Evolutionary conservation across 64 coral and sea anemone species (phyloP).

Genomic region (Pocillopora damicornis): DNA sequence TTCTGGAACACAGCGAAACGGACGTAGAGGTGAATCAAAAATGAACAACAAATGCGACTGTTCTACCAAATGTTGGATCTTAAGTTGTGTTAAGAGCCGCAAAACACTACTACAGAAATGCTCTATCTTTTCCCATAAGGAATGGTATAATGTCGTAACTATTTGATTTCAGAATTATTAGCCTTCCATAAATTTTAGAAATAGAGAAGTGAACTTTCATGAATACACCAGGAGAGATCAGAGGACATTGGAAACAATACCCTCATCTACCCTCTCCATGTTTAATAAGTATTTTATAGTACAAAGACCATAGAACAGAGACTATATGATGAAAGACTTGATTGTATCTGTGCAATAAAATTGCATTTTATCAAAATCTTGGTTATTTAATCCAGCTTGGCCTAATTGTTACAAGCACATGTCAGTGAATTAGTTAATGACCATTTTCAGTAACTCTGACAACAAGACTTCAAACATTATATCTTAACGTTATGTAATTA

Average conservation of each 20-base stretch:
- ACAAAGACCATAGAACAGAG: too few relatives aligned
- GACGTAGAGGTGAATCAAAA: neutral
- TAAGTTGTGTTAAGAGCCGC: neutral
- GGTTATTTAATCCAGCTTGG: neutral
- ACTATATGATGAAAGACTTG: too few relatives aligned
- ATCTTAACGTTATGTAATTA: too few relatives aligned
- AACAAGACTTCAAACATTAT: too few relatives aligned
- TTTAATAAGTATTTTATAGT: too few relatives aligned
- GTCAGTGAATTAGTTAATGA: neutral
- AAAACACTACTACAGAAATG: neutral
- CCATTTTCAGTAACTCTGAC: neutral
- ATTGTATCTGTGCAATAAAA: neutral
- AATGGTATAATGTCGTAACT: too few relatives aligned
- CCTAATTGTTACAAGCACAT: neutral
- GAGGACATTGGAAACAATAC: too few relatives aligned
- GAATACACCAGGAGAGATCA: too few relatives aligned
- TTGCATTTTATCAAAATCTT: neutral
- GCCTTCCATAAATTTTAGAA: too few relatives aligned
- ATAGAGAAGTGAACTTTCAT: too few relatives aligned
- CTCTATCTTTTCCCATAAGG: neutral
- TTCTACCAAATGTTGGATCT: neutral
- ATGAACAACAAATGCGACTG: neutral
- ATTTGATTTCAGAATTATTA: too few relatives aligned
- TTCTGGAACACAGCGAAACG: slow-evolving; percentile 31
- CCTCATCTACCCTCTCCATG: too few relatives aligned